These are phyloP conservation scores for Tinea trinotella DNA, from an alignment of 2,888 invertebrate species.

Conservation along the genomic window DNA sequence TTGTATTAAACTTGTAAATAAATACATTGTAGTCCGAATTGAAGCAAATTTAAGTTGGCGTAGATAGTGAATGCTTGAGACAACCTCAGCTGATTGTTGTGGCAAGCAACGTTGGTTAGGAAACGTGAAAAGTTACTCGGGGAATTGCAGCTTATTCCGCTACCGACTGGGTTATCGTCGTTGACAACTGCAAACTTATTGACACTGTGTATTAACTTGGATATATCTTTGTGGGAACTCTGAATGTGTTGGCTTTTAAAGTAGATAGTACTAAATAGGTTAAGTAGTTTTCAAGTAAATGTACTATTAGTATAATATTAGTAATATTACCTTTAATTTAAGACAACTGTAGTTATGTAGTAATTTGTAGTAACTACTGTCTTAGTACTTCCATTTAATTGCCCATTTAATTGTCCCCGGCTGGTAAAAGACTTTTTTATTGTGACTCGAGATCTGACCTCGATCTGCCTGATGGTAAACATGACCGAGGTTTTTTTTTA, in stretches of 20 bases:
- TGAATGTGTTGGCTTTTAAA: neutral
- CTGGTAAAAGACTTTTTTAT: too few relatives aligned
- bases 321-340: too few relatives aligned
- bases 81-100: slow-evolving; percentile 5
- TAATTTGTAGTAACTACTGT: too few relatives aligned
- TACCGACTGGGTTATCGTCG: slow-evolving; percentile 12
- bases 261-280: too few relatives aligned
- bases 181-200: slow-evolving; percentile 8
- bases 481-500: too few relatives aligned
- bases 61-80: slow-evolving; percentile 1
- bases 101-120: slow-evolving; percentile 2
- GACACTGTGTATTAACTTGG: slow-evolving; percentile 9
- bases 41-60: slow-evolving; percentile 6
- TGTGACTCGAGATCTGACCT: too few relatives aligned
- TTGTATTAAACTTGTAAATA: neutral
- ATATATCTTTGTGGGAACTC: slow-evolving; percentile 1
- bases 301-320: too few relatives aligned
- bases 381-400: too few relatives aligned
- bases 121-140: slow-evolving; percentile 11
- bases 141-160: slow-evolving; percentile 3
- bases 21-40: slow-evolving; percentile 1
- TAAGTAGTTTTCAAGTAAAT: too few relatives aligned
- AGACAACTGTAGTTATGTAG: too few relatives aligned
- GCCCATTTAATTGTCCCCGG: too few relatives aligned
- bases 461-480: too few relatives aligned